These are phyloP conservation scores for Biston stratarius DNA, from an alignment of 2,888 invertebrate species.

Conservation along the genomic window DNA sequence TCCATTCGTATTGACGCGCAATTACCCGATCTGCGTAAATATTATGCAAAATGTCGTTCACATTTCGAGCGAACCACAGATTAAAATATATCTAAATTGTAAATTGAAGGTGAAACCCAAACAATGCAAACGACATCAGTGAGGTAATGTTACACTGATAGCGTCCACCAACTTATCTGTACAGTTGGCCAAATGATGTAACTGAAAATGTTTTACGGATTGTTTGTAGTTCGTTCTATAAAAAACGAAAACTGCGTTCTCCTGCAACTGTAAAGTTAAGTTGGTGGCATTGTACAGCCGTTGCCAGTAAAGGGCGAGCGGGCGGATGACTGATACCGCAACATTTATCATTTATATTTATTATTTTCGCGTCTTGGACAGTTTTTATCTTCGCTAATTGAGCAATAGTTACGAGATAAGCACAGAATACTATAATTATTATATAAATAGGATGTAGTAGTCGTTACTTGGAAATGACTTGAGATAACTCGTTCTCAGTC, in stretches of 20 bases:
- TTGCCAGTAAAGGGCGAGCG: constrained; percentile 2
- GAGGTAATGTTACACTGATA: constrained; percentile 7
- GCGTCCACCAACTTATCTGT: background rate
- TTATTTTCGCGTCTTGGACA: constrained; percentile 14
- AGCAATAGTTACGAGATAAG: constrained; percentile 15
- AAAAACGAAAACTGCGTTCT: background rate
- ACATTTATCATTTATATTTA: constrained; percentile 11
- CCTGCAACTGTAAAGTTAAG: background rate
- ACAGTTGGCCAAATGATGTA: background rate
- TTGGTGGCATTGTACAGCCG: background rate
- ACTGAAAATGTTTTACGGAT: background rate
- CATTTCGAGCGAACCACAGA: background rate
- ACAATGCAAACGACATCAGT: constrained; percentile 6
- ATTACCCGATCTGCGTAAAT: background rate
- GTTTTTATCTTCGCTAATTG: constrained; percentile 13
- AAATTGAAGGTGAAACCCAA: background rate
- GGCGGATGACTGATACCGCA: constrained; percentile 9
- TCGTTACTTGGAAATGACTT: background rate
- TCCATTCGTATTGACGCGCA: background rate
- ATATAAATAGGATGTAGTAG: constrained; percentile 23
- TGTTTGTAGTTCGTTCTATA: background rate
- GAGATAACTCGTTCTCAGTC: constrained; percentile 1
- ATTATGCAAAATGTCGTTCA: background rate
- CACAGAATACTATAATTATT: constrained; percentile 14
- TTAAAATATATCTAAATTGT: background rate